Evolutionary conservation across 2,888 invertebrate species (phyloP).

Genomic region (Diabrotica balteata): DNA sequence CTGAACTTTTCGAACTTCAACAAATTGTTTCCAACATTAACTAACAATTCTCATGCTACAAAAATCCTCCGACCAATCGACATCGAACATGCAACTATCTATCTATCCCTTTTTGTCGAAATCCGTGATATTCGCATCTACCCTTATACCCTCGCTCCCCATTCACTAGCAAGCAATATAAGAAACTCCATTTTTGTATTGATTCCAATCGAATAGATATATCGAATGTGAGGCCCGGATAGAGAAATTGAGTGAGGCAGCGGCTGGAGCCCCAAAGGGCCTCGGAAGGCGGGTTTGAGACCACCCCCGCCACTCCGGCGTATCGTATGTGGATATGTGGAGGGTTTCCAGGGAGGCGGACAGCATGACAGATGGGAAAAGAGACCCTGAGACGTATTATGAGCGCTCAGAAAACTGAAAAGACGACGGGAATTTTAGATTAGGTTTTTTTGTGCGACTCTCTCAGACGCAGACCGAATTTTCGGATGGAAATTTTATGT

Average conservation of each 20-base stretch:
- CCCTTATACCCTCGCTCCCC: constrained; percentile 9
- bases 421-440: constrained; percentile 33
- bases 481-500: constrained; percentile 23
- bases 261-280: constrained; percentile 41
- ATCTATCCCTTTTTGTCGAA: constrained; percentile 21
- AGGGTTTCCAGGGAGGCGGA: constrained; percentile 55
- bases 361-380: constrained; percentile 47
- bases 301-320: constrained; percentile 53
- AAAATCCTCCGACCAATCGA: constrained; percentile 6
- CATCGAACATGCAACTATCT: constrained; percentile 10
- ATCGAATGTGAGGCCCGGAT: constrained; percentile 52
- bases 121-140: constrained; percentile 13
- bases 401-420: constrained; percentile 36
- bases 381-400: constrained; percentile 30
- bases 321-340: constrained; percentile 60
- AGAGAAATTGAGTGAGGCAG: constrained; percentile 42
- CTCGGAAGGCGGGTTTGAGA: constrained; percentile 48
- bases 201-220: constrained; percentile 56
- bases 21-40: constrained; percentile 9
- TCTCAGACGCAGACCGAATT: constrained; percentile 29
- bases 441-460: constrained; percentile 30
- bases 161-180: constrained; percentile 27
- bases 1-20: constrained; percentile 1
- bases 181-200: constrained; percentile 54
- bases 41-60: constrained; percentile 16